A percentile compares a stretch with the other conserved stretches of the same genome.
Evolutionary conservation across 2,797 vertebrate genomes (phyloP).

Genomic region (Sebastes matsubarae): DNA sequence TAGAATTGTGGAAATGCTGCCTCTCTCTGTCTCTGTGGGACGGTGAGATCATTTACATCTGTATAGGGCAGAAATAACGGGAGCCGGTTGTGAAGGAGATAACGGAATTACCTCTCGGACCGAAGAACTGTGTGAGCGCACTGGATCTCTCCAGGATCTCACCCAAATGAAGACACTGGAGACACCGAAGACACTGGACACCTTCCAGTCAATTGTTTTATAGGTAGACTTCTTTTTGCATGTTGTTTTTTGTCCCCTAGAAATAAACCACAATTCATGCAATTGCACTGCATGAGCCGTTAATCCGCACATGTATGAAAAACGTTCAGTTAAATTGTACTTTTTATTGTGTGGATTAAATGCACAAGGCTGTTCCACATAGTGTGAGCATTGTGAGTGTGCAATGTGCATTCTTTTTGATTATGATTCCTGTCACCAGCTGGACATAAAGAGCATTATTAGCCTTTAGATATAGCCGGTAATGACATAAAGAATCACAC

Average conservation of each 20-base stretch:
- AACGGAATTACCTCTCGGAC: slow-evolving; percentile 72
- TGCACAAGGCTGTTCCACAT: background rate
- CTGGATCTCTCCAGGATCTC: slow-evolving; percentile 17
- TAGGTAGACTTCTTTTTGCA: slow-evolving; percentile 69
- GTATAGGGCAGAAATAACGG: slow-evolving; percentile 44
- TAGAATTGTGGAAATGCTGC: slow-evolving; percentile 49
- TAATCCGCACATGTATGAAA: slow-evolving; percentile 36
- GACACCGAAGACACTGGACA: slow-evolving; percentile 21
- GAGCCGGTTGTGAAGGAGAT: slow-evolving; percentile 45
- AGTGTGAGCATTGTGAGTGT: too few relatives aligned
- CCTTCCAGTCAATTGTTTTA: slow-evolving; percentile 44
- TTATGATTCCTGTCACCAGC: slow-evolving; percentile 33
- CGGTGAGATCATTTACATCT: slow-evolving; percentile 30
- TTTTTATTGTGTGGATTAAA: slow-evolving; percentile 35
- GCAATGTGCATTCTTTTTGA: slow-evolving; percentile 7
- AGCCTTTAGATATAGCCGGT: background rate
- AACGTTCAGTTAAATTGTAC: background rate
- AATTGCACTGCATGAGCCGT: slow-evolving; percentile 30
- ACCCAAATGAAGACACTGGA: slow-evolving; percentile 27
- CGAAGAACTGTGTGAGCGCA: slow-evolving; percentile 53
- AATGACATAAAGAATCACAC: slow-evolving; percentile 9
- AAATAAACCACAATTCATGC: slow-evolving; percentile 28
- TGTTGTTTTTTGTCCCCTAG: slow-evolving; percentile 41
- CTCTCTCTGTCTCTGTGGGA: slow-evolving; percentile 38
- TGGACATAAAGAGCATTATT: slow-evolving; percentile 10